These are phyloP conservation scores for Drosophila anomalipes DNA, from an alignment of 2,888 invertebrate species.

Conservation along the genomic window DNA sequence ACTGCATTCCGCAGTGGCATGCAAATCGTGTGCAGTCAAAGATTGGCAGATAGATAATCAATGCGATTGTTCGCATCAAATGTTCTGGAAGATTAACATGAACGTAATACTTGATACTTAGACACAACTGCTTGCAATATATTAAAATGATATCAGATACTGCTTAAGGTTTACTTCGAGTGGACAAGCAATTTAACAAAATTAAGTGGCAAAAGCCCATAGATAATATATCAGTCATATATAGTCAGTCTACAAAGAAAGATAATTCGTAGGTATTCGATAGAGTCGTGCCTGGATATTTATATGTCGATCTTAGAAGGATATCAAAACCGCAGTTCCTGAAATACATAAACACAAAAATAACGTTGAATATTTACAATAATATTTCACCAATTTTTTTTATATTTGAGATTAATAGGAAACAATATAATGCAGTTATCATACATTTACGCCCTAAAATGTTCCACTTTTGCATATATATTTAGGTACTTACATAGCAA, in stretches of 20 bases:
- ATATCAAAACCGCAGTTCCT: background rate
- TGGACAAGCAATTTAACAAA: background rate
- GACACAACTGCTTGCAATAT: background rate
- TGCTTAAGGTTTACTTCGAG: background rate
- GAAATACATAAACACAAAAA: background rate
- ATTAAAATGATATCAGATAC: background rate
- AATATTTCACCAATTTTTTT: background rate
- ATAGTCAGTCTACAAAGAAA: background rate
- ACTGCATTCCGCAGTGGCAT: conserved; percentile 6
- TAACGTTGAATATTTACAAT: background rate
- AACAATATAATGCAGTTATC: background rate
- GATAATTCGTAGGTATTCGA: background rate
- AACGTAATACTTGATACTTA: conserved; percentile 1
- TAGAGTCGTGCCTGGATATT: background rate
- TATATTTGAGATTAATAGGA: background rate
- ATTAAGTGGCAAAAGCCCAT: background rate
- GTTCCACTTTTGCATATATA: background rate
- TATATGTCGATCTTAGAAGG: background rate
- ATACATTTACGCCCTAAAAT: too few species aligned
- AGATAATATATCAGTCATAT: background rate
- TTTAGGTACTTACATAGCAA: background rate
- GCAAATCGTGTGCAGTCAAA: conserved; percentile 34
- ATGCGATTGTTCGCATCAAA: conserved; percentile 40
- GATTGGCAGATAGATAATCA: conserved; percentile 36
- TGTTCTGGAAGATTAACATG: conserved; percentile 43